These are phyloP conservation scores for Tauraco hartlaubi DNA, from an alignment of 2,797 vertebrate genomes.

Conservation along the genomic window DNA sequence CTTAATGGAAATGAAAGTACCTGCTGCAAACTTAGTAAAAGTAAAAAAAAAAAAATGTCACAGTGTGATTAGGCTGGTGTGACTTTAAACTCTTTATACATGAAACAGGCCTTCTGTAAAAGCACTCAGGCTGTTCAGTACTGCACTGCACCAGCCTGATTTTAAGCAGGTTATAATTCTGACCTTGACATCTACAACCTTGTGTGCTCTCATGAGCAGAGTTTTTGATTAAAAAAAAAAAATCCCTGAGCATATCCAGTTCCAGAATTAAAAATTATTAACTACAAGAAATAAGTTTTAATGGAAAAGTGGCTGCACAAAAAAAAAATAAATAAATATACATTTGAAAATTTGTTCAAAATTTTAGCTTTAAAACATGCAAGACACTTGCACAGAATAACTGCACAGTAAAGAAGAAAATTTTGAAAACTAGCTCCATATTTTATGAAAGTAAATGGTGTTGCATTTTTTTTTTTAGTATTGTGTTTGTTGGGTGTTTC, in stretches of 20 bases:
- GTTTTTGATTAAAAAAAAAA: background rate
- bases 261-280: conserved; percentile 14
- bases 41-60: background rate
- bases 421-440: background rate
- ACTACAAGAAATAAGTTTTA: background rate
- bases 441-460: background rate
- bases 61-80: background rate
- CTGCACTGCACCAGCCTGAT: background rate
- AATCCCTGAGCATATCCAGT: background rate
- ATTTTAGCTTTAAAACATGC: background rate
- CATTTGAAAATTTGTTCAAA: background rate
- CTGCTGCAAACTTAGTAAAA: background rate
- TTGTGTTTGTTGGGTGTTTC: background rate
- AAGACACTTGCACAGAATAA: background rate
- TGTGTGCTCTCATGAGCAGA: background rate
- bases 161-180: background rate
- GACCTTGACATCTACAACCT: background rate
- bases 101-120: background rate
- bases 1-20: background rate
- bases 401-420: background rate
- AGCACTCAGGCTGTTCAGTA: background rate
- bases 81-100: background rate
- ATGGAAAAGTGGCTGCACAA: background rate
- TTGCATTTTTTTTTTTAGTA: background rate
- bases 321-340: background rate